Base-by-base conservation (phyloP, 2,888 invertebrate species). In the Cryptophagus acutangulus region DNA sequence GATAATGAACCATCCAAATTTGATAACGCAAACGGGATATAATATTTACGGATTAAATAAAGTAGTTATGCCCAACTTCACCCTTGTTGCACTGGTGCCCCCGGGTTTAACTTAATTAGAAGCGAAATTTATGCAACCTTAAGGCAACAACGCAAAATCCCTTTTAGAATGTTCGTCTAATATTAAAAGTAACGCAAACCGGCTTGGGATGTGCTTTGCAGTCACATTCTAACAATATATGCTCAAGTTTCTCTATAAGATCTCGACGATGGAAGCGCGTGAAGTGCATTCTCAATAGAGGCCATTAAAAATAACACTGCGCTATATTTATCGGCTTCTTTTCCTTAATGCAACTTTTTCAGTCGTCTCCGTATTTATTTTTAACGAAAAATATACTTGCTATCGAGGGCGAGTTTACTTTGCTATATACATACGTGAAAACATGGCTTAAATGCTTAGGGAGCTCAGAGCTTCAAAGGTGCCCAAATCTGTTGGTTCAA, bases 1-100 rank as follows among this genome's bases (percentile, higher is more conserved):
- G 68, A 66, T 68, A 68, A 68, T 68, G 67, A 65, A 61, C 67
- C 62, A 62, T 64, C 60, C 59, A 55, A 64, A 66, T 67, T 66
- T 68, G 68, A 68, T 67, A 67, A 66, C 59, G 62, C 55, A 53
- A 54, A 56, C 51, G 55, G 60, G 64, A 65, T 63, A 61, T 64
- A 61, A 62, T 66, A 65, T 64, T 65, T 62, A 62, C 61, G 61
- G 65, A 66, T 66, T 66, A 63, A 61, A 59, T 59, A 59, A 59
- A 62, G 62, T 57, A 59, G 62, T 61, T 63, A 61, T 57, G 57
- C 51, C 60, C 52, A 59, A 62, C 55, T 63, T 63, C 55, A 55
- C 61, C 62, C 62, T 58, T 55, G 55, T 41, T 51, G 26, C 60
- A 57, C 46, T 54, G 57, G 57, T 58, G 61, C 58, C 63, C 56